Evolutionary conservation across 2,888 invertebrate genomes (phyloP).

Genomic region (Adelphocoris suturalis): DNA sequence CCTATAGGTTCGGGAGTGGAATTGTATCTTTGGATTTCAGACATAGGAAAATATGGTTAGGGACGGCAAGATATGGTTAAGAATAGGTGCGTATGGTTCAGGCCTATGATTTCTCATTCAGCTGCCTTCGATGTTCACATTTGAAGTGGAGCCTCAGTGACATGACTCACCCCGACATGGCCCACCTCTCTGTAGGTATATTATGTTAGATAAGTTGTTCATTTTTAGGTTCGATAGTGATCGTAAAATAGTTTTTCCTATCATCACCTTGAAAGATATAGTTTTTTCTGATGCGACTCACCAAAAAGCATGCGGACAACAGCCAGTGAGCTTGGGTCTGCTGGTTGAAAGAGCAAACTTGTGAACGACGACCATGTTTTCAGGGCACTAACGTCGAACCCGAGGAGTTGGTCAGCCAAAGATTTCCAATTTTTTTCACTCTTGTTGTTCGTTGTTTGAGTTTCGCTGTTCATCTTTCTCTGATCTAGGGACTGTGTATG

Average conservation of each 20-base stretch:
- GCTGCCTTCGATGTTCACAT: too few species aligned
- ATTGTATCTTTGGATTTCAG: too few species aligned
- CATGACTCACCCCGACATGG: too few species aligned
- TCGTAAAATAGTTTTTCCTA: not conserved
- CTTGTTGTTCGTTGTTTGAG: not conserved
- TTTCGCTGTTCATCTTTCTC: not conserved
- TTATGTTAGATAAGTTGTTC: not conserved
- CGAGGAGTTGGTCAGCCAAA: not conserved
- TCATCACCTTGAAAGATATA: not conserved
- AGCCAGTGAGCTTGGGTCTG: constrained; percentile 88
- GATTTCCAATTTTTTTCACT: constrained; percentile 5
- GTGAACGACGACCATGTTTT: constrained; percentile 79
- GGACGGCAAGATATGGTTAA: too few species aligned
- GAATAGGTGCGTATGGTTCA: too few species aligned
- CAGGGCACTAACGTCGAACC: constrained; percentile 36
- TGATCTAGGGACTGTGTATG: not conserved
- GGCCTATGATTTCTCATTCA: too few species aligned
- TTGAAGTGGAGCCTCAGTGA: too few species aligned
- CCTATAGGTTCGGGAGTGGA: too few species aligned
- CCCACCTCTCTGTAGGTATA: too few species aligned
- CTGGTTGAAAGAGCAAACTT: constrained; percentile 83
- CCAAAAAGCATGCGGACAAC: constrained; percentile 90
- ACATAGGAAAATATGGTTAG: too few species aligned
- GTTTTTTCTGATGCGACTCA: constrained; percentile 79
- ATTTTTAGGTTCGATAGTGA: not conserved